Base-by-base conservation (phyloP, 2,797 vertebrate species). In the Catamblyrhynchus diadema region DNA sequence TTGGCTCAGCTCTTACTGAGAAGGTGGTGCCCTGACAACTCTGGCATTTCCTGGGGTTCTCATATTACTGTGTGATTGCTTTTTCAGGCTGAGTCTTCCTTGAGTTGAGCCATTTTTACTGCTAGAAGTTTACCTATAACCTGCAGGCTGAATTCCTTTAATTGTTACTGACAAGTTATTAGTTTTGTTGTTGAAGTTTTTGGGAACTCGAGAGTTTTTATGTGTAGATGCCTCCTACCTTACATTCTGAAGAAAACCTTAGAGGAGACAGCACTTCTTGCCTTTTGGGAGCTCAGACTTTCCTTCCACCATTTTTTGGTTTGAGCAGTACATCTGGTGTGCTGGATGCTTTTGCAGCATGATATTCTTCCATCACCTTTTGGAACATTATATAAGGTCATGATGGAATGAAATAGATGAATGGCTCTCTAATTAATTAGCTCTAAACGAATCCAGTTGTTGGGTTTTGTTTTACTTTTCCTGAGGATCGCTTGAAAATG, bases 11-110 rank as follows among this genome's bases (percentile, higher is more conserved):
- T 39, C 81, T 81, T 95, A 90, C 4, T 86, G 90, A 96, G 93
- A 93, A 93, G 88, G 59, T 88, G 62, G 73, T 84, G 48, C 64
- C 48, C 51, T 94, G 93, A 90, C 73, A 90, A 60, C 77, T 93
- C 35, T 81, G 95, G 90, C 88, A 90, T 95, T 97, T 95, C 90
- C 94, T 90, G 73, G 15, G 18, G 12, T 80, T 94, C 90, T 97
- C 83, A 42, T 48, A 39, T 96, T 86, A 84, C 92, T 48, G 14
- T 81, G 66, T 73, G 78, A 86, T 80, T 71, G 25, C 15, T 60
- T 95, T 93, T 82, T 73, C 51, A 72, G 73, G 20, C 78, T 53
- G 24, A 67, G 22, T 70, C 78, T 95, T 73, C 39, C 19, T 84
- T 70, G 28, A 19, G 27, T 62, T 56, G 18, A 70, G 56, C 18